phyloP scores from a whole-genome alignment of 2,113 vertebrate species.

The Ceyx cyanopectus region DNA sequence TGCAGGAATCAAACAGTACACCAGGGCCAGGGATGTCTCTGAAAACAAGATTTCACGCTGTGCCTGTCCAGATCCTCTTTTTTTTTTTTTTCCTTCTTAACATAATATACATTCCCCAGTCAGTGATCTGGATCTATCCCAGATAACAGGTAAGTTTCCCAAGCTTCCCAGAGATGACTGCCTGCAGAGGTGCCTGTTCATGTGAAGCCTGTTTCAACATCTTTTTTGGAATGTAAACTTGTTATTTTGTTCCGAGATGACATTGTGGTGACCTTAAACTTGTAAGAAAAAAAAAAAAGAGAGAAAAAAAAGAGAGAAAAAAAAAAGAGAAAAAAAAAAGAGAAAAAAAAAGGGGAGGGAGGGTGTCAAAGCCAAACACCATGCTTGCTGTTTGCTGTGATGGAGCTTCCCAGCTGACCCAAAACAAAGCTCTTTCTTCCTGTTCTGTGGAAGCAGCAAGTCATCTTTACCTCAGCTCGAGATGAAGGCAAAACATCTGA shows the following conservation, averaged over 20 bases:
- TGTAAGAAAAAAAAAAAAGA: background rate
- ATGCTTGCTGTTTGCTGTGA: background rate
- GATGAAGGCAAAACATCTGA: conserved; percentile 43
- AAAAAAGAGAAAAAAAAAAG: background rate
- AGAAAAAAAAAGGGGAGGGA: background rate
- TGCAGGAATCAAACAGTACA: rapidly evolving
- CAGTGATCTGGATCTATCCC: rapidly evolving
- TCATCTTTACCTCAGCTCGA: background rate
- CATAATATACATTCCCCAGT: background rate
- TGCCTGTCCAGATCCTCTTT: rapidly evolving
- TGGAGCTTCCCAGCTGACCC: background rate
- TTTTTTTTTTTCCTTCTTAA: background rate
- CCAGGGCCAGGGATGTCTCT: background rate
- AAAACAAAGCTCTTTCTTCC: conserved; percentile 18
- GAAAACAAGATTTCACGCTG: background rate
- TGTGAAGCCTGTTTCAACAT: background rate
- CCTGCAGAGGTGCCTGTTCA: background rate
- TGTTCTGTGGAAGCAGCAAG: background rate
- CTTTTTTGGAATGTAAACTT: background rate
- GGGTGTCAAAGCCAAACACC: conserved; percentile 8
- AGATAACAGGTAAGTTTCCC: background rate
- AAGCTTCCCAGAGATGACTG: rapidly evolving
- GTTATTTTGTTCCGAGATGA: conserved; percentile 13
- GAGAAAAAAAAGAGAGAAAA: background rate
- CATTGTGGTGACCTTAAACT: conserved; percentile 8